Evolutionary conservation across 2,797 vertebrate species (phyloP), one percentile per base, ranked within the genome.

Genomic region (Falco naumanni): DNA sequence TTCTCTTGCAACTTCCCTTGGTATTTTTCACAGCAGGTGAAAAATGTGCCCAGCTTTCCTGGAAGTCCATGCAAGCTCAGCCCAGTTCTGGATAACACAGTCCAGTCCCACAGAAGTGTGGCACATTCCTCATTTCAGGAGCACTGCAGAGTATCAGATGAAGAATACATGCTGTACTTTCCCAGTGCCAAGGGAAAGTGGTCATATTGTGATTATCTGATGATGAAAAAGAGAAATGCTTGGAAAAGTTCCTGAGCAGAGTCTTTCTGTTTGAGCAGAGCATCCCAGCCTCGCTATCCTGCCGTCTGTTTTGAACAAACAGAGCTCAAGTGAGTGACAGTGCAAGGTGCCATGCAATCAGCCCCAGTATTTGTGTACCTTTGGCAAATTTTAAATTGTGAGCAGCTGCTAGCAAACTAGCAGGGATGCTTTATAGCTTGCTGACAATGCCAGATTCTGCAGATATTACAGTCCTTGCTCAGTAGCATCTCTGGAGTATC

Each of bases 401-500:
- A 96, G 94, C 96, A 95, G 89, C 95, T 95, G 97, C 96, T 83
- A 60, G 3, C 24, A 86, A 93, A 95, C 60, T 79, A 94, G 84
- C 60, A 48, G 51, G 64, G 63, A 70, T 94, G 93, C 93, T 98
- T 95, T 96, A 97, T 20, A 94, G 93, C 60, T 92, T 94, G 96
- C 93, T 96, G 96, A 94, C 84, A 90, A 75, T 50, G 80, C 91
- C 54, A 59, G 76, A 61, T 89, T 93, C 85, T 89, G 37, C 88
- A 95, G 93, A 86, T 75, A 29, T 69, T 86, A 84, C 63, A 63
- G 69, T 56, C 76, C 19, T 25, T 39, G 29, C 87, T 31, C n/a
- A 80, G 61, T 89, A 86, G 81, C 90, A 65, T 91, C 93, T 94
- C 90, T 28, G 37, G 87, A 94, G 87, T 61, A 83, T 41, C 87